A percentile compares a stretch with the other conserved stretches of the same genome.
These are phyloP conservation scores for Argentina silus DNA, from an alignment of 2,797 vertebrate genomes.

Conservation along the genomic window DNA sequence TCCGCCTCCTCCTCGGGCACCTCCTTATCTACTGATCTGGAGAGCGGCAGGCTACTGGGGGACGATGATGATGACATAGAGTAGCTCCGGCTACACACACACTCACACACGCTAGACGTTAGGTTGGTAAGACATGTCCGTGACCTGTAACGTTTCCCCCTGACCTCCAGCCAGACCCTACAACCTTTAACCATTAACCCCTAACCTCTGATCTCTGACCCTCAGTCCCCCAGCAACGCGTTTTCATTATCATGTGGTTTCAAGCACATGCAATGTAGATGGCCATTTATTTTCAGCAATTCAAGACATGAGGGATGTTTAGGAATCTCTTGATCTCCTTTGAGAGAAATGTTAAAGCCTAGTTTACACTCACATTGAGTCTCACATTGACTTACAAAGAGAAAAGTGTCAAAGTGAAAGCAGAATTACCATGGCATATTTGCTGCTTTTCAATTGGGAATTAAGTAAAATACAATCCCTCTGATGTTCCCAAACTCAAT, in stretches of 20 bases:
- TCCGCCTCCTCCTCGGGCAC: constrained; percentile 91
- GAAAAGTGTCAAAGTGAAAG: not conserved
- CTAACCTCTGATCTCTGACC: constrained; percentile 8
- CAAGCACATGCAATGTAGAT: not conserved
- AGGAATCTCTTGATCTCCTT: not conserved
- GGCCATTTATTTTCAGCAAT: not conserved
- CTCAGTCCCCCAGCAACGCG: constrained; percentile 8
- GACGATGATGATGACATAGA: constrained; percentile 90
- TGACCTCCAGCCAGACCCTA: constrained; percentile 12
- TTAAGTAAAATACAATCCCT: too few species aligned
- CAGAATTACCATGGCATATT: not conserved
- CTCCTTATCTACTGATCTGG: constrained; percentile 93
- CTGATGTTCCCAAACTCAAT: too few species aligned
- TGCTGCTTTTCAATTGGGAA: too few species aligned
- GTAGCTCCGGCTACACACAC: constrained; percentile 79
- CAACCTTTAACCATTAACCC: not conserved
- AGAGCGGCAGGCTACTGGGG: constrained; percentile 91
- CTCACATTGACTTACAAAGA: not conserved
- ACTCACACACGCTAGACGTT: constrained; percentile 74
- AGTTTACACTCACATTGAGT: constrained; percentile 9
- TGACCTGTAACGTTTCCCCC: constrained; percentile 27
- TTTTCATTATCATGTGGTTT: constrained; percentile 10
- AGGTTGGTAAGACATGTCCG: constrained; percentile 75
- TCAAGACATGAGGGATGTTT: not conserved
- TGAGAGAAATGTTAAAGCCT: not conserved